Conservation (phyloP, 53 echinoderm and acorn worm genomes). For the Stichopus horrens region DNA sequence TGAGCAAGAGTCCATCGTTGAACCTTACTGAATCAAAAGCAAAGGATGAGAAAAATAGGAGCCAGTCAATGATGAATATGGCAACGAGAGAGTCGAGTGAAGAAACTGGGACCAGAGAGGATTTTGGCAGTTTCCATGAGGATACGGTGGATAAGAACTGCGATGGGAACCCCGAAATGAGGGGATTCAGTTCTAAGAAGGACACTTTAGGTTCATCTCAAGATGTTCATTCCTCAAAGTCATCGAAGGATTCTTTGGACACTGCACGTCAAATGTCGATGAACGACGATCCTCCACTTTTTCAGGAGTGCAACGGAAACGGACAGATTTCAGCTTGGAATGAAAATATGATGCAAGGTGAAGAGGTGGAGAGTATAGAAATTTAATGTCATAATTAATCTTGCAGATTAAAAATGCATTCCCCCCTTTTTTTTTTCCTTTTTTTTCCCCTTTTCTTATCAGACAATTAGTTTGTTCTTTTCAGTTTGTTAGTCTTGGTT, state of each 20-base stretch:
- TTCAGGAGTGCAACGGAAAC: too few relatives aligned
- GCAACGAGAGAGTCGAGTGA: neutral
- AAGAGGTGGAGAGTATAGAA: neutral
- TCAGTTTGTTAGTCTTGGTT: too few relatives aligned
- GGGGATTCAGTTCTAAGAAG: neutral
- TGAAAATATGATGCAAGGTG: neutral
- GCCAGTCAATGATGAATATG: neutral
- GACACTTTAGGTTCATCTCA: too few relatives aligned
- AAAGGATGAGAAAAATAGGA: neutral
- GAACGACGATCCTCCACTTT: too few relatives aligned
- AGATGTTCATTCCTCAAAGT: too few relatives aligned
- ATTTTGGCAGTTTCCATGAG: neutral
- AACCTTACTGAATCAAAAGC: neutral
- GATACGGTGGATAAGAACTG: neutral
- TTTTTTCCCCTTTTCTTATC: too few relatives aligned
- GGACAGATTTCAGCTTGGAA: too few relatives aligned
- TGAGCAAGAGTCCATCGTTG: conserved; percentile 22
- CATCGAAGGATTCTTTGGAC: too few relatives aligned
- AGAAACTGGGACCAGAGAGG: too few relatives aligned
- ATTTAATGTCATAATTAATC: neutral
- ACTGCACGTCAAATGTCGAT: too few relatives aligned
- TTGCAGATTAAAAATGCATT: neutral
- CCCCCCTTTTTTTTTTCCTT: too few relatives aligned
- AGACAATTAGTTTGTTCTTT: too few relatives aligned
- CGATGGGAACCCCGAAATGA: neutral